A percentile compares a stretch with the other conserved stretches of the same genome.
Evolutionary conservation across 2,888 invertebrate genomes (phyloP).

Genomic region (Drosophila anomalata): DNA sequence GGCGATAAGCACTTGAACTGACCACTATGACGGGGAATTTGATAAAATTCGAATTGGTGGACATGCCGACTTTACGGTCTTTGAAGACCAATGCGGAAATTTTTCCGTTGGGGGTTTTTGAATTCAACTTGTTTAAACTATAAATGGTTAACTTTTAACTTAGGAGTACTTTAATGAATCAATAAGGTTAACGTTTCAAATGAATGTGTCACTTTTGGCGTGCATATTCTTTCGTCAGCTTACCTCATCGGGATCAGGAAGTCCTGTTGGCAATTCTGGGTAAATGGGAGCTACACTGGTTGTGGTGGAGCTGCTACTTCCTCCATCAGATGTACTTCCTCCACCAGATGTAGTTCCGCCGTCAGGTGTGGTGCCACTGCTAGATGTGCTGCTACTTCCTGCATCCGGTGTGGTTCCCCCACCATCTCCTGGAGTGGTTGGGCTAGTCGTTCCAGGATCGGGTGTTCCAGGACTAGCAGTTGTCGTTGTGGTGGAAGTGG

Average conservation of each 20-base stretch:
- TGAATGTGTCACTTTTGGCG: neutral
- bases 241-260: constrained; percentile 78
- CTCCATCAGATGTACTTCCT: constrained; percentile 2
- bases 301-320: constrained; percentile 15
- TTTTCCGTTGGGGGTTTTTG: constrained; percentile 15
- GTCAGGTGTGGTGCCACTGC: constrained; percentile 13
- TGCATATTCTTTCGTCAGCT: constrained; percentile 36
- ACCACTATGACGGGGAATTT: constrained; percentile 9
- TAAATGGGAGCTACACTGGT: constrained; percentile 49
- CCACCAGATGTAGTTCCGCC: constrained; percentile 8
- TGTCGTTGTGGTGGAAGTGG: constrained; percentile 28
- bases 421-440: constrained; percentile 15
- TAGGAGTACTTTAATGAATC: too few relatives aligned
- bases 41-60: constrained; percentile 54
- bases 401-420: constrained; percentile 9
- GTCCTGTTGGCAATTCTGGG: constrained; percentile 77
- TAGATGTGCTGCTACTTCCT: constrained; percentile 2
- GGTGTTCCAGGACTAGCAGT: constrained; percentile 3
- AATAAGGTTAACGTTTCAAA: neutral
- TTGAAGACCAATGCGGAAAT: constrained; percentile 19
- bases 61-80: constrained; percentile 62
- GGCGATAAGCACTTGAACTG: constrained; percentile 52
- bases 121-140: neutral
- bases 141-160: too few relatives aligned
- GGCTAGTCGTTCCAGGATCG: neutral